Percentiles rank a stretch among this genome's conserved stretches.
These are phyloP conservation scores for Spicauda simplicius DNA, from an alignment of 2,888 invertebrate genomes.

Conservation along the genomic window DNA sequence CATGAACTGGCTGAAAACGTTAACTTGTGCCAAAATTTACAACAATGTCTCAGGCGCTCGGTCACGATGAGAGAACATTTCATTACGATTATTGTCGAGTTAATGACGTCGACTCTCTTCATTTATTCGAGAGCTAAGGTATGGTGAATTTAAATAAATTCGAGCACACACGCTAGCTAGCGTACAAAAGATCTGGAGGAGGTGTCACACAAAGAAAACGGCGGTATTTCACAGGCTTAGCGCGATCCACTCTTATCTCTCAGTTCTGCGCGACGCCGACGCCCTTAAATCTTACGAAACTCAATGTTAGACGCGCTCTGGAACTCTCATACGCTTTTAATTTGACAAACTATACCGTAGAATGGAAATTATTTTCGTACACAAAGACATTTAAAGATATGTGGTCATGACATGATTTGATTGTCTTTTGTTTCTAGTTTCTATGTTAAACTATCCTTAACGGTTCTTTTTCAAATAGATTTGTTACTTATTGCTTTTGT, in stretches of 20 bases:
- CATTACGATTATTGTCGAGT: slow-evolving; percentile 72
- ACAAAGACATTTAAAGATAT: too few relatives aligned
- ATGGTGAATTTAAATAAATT: slow-evolving; percentile 73
- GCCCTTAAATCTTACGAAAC: slow-evolving; percentile 67
- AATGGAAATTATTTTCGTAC: neutral
- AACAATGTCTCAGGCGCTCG: slow-evolving; percentile 53
- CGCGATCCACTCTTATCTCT: slow-evolving; percentile 64
- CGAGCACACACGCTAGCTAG: slow-evolving; percentile 56
- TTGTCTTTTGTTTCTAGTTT: too few relatives aligned
- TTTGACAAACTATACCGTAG: slow-evolving; percentile 4
- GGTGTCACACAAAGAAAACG: slow-evolving; percentile 62
- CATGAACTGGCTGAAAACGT: slow-evolving; percentile 52
- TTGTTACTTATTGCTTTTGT: too few relatives aligned
- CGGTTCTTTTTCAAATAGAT: too few relatives aligned
- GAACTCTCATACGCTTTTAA: slow-evolving; percentile 56
- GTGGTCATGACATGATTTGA: too few relatives aligned
- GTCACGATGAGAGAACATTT: slow-evolving; percentile 62
- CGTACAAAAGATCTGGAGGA: slow-evolving; percentile 47
- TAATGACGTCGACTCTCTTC: slow-evolving; percentile 68
- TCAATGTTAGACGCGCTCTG: slow-evolving; percentile 60
- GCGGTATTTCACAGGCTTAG: slow-evolving; percentile 69
- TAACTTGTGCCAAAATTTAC: slow-evolving; percentile 64
- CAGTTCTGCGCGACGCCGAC: slow-evolving; percentile 60
- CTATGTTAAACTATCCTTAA: too few relatives aligned
- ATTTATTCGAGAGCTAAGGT: slow-evolving; percentile 56